phyloP scores from a whole-genome alignment of 2,113 vertebrate genomes.

The Erythrocebus patas region DNA sequence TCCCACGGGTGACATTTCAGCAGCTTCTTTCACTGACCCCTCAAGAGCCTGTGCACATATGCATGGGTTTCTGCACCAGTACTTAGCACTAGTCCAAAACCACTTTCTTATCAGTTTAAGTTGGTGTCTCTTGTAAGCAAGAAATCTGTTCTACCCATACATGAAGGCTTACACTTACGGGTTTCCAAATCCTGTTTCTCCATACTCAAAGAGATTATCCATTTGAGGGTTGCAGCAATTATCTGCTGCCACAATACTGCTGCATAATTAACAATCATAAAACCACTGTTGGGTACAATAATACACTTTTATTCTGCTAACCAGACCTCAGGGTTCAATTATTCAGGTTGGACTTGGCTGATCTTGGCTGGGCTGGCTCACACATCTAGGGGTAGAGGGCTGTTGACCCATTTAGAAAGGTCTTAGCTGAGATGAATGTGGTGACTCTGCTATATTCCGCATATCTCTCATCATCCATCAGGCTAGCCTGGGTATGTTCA shows the following conservation, averaged over 20 bases:
- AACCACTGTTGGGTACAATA: neutral
- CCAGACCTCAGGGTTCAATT: neutral
- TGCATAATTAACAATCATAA: neutral
- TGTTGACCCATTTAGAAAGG: neutral
- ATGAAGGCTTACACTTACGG: neutral
- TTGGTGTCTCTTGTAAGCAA: neutral
- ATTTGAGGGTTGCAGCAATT: neutral
- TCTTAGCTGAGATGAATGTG: neutral
- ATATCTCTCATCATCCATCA: neutral
- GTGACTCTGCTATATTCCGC: neutral
- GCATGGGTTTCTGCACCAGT: accelerated
- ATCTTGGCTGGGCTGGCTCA: neutral
- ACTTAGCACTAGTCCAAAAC: neutral
- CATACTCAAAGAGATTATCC: neutral
- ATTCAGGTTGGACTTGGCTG: neutral
- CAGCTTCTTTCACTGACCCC: neutral
- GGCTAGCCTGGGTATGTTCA: neutral
- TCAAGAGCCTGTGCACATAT: neutral
- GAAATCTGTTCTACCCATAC: too few species aligned
- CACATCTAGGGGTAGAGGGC: neutral
- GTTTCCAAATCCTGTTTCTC: neutral
- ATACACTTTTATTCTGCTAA: neutral
- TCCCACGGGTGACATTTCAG: neutral
- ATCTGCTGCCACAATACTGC: neutral
- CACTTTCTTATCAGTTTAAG: neutral